Evolutionary conservation across 2,113 vertebrate species (phyloP).

Genomic region (Heterotis niloticus): DNA sequence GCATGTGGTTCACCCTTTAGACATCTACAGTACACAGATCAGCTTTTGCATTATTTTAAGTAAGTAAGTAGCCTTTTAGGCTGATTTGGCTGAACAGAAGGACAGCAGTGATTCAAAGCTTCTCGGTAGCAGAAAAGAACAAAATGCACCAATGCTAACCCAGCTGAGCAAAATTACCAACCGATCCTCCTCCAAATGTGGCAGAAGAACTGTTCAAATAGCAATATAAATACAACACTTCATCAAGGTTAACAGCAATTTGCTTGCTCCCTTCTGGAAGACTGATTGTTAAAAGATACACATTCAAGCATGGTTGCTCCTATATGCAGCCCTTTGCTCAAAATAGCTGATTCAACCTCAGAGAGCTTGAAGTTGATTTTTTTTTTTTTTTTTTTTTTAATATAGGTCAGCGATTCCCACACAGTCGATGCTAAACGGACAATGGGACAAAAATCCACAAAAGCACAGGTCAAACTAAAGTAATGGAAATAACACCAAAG

Average conservation of each 20-base stretch:
- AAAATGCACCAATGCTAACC: background rate
- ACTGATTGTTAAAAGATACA: background rate
- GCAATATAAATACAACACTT: background rate
- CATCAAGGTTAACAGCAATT: constrained; percentile 2
- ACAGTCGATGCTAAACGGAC: too few relatives aligned
- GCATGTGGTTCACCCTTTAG: too few relatives aligned
- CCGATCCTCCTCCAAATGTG: background rate
- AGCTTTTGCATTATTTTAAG: too few relatives aligned
- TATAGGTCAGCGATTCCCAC: too few relatives aligned
- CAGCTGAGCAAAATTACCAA: background rate
- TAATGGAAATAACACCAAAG: too few relatives aligned
- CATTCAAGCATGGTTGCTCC: background rate
- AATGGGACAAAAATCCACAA: background rate
- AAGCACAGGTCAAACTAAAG: too few relatives aligned
- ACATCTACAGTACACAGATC: too few relatives aligned
- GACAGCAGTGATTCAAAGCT: background rate
- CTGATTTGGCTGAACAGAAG: background rate
- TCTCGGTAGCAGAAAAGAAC: background rate
- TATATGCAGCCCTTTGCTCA: background rate
- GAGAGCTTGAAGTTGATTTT: too few relatives aligned
- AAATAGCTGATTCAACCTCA: background rate
- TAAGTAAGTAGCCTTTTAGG: too few relatives aligned
- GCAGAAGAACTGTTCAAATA: background rate
- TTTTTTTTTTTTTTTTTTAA: too few relatives aligned
- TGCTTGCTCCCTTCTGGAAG: background rate